phyloP scores from a whole-genome alignment of 2,888 invertebrate species.

The Griposia aprilina region DNA sequence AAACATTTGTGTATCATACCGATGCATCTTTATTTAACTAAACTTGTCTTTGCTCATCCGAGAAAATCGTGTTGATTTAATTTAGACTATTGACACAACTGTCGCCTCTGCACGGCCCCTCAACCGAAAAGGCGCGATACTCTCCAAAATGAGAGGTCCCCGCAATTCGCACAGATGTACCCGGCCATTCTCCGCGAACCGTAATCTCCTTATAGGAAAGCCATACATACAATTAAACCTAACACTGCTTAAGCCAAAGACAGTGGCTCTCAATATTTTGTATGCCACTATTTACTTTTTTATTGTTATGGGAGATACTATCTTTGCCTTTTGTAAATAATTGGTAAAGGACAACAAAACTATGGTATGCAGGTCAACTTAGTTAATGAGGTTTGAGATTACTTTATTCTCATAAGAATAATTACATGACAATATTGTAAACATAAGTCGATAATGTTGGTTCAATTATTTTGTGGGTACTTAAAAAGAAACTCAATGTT shows the following conservation, averaged over 20 bases:
- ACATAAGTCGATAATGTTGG: too few relatives aligned
- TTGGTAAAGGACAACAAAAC: background rate
- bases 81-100: constrained; percentile 63
- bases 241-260: constrained; percentile 67
- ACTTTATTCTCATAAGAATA: too few relatives aligned
- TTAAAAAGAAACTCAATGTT: too few relatives aligned
- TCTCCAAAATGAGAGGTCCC: constrained; percentile 51
- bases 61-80: constrained; percentile 22
- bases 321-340: background rate
- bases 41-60: background rate
- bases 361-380: background rate
- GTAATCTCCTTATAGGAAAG: constrained; percentile 72
- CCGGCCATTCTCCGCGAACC: constrained; percentile 59
- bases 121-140: constrained; percentile 51
- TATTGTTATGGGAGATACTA: background rate
- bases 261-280: constrained; percentile 55
- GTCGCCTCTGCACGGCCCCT: constrained; percentile 44
- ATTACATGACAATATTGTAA: too few relatives aligned
- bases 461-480: too few relatives aligned
- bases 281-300: background rate
- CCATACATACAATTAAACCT: constrained; percentile 76
- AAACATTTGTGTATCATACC: background rate
- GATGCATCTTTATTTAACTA: background rate
- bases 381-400: too few relatives aligned
- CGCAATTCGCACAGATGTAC: constrained; percentile 62